These are phyloP conservation scores for Penaeus indicus DNA, from an alignment of 1,140 invertebrate genomes.

Conservation along the genomic window DNA sequence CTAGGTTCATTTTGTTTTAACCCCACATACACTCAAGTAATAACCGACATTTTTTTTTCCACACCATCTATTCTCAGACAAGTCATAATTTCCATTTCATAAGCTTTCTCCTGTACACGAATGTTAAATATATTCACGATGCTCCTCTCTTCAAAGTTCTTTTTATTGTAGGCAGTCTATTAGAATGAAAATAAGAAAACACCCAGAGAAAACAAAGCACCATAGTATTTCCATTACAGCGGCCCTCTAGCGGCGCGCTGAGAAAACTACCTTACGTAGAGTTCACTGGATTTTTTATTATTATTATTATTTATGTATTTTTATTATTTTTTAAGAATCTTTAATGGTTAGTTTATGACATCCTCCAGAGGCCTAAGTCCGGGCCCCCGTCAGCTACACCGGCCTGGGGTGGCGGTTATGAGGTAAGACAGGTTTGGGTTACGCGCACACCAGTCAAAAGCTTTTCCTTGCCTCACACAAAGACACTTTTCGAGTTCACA, in stretches of 20 bases:
- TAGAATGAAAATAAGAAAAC: slow-evolving; percentile 56
- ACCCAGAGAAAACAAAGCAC: slow-evolving; percentile 64
- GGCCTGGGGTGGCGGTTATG: slow-evolving; percentile 26
- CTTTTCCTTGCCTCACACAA: not conserved
- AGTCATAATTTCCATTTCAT: no score
- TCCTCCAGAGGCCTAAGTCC: slow-evolving; percentile 26
- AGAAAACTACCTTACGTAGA: slow-evolving; percentile 59
- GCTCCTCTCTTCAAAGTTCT: not conserved
- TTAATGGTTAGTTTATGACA: slow-evolving; percentile 19
- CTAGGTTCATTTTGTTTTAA: no score
- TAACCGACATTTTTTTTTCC: no score
- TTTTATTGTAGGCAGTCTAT: slow-evolving; percentile 5
- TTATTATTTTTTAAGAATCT: not conserved
- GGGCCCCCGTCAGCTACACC: slow-evolving; percentile 15
- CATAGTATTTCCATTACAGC: slow-evolving; percentile 61
- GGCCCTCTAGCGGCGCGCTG: slow-evolving; percentile 46
- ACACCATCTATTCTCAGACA: no score
- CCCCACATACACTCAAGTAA: no score
- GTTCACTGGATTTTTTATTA: slow-evolving; percentile 53
- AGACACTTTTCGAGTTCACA: not conserved
- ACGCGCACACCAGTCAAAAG: not conserved
- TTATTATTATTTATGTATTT: slow-evolving; percentile 50
- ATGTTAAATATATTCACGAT: not conserved
- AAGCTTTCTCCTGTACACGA: no score
- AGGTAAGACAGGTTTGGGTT: slow-evolving; percentile 22